Evolutionary conservation across 2,113 vertebrate genomes (phyloP), one percentile per base, ranked within the genome.

Genomic region (Cepphus grylle): DNA sequence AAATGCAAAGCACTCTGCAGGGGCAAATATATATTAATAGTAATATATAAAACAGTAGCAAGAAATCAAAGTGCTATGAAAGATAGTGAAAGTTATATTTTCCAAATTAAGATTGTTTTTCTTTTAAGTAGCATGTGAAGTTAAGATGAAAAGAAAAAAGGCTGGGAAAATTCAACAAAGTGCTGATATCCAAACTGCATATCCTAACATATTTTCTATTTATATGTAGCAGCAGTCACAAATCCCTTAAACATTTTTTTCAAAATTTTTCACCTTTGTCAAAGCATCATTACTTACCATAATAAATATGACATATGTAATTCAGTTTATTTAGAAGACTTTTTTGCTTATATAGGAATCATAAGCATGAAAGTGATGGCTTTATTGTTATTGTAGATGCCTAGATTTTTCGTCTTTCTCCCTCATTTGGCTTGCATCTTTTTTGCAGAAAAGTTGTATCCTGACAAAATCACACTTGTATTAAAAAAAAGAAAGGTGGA

Each of bases 211-310:
- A 11, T 47, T 38, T 50, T 47, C 47, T 59, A n/a, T 40, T 62
- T 27, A 49, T 43, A 2, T 26, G n/a, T 12, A 81, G 2, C 12
- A 52, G 12, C 16, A 52, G 8, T 4, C 15, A 61, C 12, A 70
- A 34, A 74, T 61, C 4, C 11, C 6, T 42, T 65, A 49, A 80
- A 77, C 2, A 43, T 1, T 38, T 93, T 72, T 56, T 13, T 6
- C 9, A 3, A 13, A 10, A 1, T 17, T 40, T 71, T 77, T 80
- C 1, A 0, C 8, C 7, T 58, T 66, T 30, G 2, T 74, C 3
- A 38, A 43, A 16, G 4, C 20, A 49, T 20, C 7, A 2, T 65
- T 70, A 38, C 5, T 30, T 61, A 27, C 13, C 3, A 53, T 61
- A 72, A 58, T n/a, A 61, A 78, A 34, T 12, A 58, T 9, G 21